Conservation (phyloP, 2,113 vertebrate species). For the Cyanistes caeruleus region DNA sequence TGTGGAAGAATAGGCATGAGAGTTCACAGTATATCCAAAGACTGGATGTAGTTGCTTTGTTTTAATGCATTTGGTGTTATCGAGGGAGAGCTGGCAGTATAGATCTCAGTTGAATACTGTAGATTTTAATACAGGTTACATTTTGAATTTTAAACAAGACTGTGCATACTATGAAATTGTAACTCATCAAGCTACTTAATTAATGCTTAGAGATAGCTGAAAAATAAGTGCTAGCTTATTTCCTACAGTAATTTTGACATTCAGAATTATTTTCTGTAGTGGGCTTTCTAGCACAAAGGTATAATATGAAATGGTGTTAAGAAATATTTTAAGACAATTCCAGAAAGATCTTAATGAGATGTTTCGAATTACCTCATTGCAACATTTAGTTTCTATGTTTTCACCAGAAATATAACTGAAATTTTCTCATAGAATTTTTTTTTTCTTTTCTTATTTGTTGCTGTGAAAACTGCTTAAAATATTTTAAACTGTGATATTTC, state of each 20-base stretch:
- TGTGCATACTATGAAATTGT: background rate
- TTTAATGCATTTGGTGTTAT: background rate
- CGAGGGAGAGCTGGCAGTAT: accelerated
- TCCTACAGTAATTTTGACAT: background rate
- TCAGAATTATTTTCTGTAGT: background rate
- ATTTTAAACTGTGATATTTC: background rate
- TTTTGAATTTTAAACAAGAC: background rate
- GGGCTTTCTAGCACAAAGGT: background rate
- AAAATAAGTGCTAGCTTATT: background rate
- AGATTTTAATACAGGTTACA: background rate
- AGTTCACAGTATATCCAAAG: background rate
- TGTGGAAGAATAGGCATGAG: background rate
- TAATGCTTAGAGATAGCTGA: background rate
- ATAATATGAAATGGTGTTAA: background rate
- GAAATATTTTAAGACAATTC: background rate
- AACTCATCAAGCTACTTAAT: background rate
- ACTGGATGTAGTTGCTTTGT: background rate
- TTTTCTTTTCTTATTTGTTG: background rate
- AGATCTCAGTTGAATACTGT: background rate
- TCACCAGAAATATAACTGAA: background rate
- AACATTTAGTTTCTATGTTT: background rate
- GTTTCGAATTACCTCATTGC: background rate
- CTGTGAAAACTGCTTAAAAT: background rate
- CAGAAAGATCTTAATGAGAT: background rate
- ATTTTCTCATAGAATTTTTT: background rate